Conservation (phyloP, 2,797 vertebrate genomes). For the Pelodytes ibericus region DNA sequence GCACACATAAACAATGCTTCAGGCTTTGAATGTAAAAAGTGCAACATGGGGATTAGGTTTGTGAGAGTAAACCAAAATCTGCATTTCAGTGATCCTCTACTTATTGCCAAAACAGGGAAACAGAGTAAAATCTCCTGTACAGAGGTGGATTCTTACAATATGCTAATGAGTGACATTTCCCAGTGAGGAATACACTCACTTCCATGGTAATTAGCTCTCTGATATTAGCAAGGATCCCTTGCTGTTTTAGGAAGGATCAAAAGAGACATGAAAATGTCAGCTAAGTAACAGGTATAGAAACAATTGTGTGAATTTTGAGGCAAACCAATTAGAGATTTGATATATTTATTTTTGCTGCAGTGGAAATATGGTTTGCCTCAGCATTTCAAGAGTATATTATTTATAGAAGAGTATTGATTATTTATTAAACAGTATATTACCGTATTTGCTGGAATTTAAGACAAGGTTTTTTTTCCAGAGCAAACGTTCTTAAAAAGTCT, state of each 20-base stretch:
- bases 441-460: no score
- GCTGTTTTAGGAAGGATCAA: constrained; percentile 14
- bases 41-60: constrained; percentile 2
- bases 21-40: constrained; percentile 13
- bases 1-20: constrained; percentile 5
- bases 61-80: constrained; percentile 52
- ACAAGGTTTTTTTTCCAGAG: no score
- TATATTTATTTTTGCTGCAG: neutral
- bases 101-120: neutral
- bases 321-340: no score
- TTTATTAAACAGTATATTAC: no score
- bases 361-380: neutral
- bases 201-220: constrained; percentile 68
- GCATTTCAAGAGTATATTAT: no score
- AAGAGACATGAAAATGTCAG: neutral
- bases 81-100: constrained; percentile 19
- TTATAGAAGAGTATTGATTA: no score
- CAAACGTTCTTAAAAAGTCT: no score
- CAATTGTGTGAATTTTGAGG: neutral
- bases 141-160: constrained; percentile 78
- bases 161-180: constrained; percentile 48
- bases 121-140: constrained; percentile 66
- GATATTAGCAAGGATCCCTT: constrained; percentile 75
- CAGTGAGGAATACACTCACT: constrained; percentile 66
- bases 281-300: neutral